These are phyloP conservation scores for Bombyx huttoni DNA, from an alignment of 2,888 invertebrate species.

Conservation along the genomic window DNA sequence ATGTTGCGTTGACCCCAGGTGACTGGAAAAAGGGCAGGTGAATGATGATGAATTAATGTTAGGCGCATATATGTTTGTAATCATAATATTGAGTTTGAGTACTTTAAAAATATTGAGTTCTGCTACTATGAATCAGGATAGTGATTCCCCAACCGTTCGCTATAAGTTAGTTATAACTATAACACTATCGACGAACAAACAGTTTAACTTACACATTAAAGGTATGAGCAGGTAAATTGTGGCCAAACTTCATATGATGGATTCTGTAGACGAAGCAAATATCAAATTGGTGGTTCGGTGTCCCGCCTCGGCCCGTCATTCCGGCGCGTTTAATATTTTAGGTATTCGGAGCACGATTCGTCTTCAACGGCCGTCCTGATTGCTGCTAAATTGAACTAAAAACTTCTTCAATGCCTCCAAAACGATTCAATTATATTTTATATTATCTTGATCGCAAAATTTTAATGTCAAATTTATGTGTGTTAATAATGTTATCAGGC, in stretches of 20 bases:
- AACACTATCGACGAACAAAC: neutral
- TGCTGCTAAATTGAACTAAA: constrained; percentile 73
- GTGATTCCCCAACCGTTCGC: too few relatives aligned
- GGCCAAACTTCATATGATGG: constrained; percentile 1
- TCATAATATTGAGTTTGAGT: too few relatives aligned
- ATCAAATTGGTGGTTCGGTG: constrained; percentile 51
- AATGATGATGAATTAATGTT: too few relatives aligned
- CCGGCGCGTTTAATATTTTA: constrained; percentile 65
- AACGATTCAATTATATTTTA: constrained; percentile 62
- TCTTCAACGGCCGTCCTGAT: constrained; percentile 70
- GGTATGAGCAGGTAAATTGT: neutral
- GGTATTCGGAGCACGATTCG: constrained; percentile 64
- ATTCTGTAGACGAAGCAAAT: constrained; percentile 21
- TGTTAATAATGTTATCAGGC: neutral
- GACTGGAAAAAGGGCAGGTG: too few relatives aligned
- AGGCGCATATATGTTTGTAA: too few relatives aligned
- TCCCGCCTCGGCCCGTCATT: constrained; percentile 42
- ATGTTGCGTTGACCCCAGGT: too few relatives aligned
- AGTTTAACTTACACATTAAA: neutral
- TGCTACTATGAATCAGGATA: too few relatives aligned
- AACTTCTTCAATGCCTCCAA: constrained; percentile 67
- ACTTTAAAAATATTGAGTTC: too few relatives aligned
- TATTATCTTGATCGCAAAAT: constrained; percentile 21
- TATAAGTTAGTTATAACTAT: too few relatives aligned
- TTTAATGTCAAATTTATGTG: neutral